These are phyloP conservation scores for Microctonus aethiopoides DNA, from an alignment of 2,888 invertebrate species.

Conservation along the genomic window DNA sequence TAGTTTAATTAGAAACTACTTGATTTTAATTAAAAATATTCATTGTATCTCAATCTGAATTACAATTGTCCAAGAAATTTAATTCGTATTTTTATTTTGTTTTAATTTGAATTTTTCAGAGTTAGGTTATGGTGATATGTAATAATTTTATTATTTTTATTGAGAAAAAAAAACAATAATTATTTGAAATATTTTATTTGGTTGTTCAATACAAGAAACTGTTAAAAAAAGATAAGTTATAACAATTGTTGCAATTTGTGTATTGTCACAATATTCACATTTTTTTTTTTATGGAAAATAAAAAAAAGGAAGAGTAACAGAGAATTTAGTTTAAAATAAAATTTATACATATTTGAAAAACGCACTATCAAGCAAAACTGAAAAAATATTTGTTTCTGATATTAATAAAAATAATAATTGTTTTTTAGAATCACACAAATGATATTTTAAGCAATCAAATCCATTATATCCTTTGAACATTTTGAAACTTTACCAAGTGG, in stretches of 20 bases:
- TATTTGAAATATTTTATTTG: constrained; percentile 19
- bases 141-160: no score
- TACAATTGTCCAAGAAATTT: not conserved
- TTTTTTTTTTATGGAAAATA: not conserved
- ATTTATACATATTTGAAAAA: no score
- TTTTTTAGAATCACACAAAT: constrained; percentile 38
- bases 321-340: no score
- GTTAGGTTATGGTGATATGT: no score
- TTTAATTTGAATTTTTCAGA: not conserved
- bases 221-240: constrained; percentile 3
- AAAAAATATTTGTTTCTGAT: no score
- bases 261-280: not conserved
- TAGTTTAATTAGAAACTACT: no score
- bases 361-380: no score
- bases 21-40: constrained; percentile 58
- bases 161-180: no score
- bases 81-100: not conserved
- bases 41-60: constrained; percentile 53
- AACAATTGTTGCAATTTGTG: not conserved
- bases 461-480: constrained; percentile 60
- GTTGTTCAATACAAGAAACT: constrained; percentile 10
- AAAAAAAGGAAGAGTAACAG: not conserved
- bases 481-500: constrained; percentile 53
- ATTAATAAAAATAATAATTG: not conserved
- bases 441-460: constrained; percentile 55